A percentile compares a stretch with the other conserved stretches of the same genome.
Conservation (phyloP, 2,888 invertebrate genomes). For the Callyntrura guangdongensis region DNA sequence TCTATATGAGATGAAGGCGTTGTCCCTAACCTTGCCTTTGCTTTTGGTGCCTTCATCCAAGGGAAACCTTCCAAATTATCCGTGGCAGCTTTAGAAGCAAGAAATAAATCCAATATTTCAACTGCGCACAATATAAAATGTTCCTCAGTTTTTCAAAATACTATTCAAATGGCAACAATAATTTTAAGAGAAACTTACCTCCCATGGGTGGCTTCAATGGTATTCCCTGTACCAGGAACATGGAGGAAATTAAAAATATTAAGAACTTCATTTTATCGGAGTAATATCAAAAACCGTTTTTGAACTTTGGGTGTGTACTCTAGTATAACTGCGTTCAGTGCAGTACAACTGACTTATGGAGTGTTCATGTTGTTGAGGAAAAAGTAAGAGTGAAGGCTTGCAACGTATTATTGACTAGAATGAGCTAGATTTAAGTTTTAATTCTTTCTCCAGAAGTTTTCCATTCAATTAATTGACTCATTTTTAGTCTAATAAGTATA, state of each 20-base stretch:
- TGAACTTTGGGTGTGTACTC: neutral
- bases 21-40: slow-evolving; percentile 48
- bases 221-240: slow-evolving; percentile 34
- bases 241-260: slow-evolving; percentile 23
- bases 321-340: neutral
- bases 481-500: neutral
- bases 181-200: slow-evolving; percentile 57
- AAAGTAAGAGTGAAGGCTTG: neutral
- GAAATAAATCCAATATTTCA: slow-evolving; percentile 69
- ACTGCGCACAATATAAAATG: slow-evolving; percentile 52
- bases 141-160: neutral
- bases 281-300: neutral
- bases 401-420: slow-evolving; percentile 34
- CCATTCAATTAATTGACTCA: neutral
- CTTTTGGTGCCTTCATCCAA: slow-evolving; percentile 69
- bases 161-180: neutral
- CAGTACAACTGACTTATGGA: neutral
- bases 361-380: neutral
- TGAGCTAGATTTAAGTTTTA: slow-evolving; percentile 55
- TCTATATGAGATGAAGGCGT: neutral
- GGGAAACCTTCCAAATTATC: slow-evolving; percentile 65
- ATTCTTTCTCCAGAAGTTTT: slow-evolving; percentile 63
- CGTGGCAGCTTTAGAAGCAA: slow-evolving; percentile 55
- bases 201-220: slow-evolving; percentile 43
- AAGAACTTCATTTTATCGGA: slow-evolving; percentile 48